Base-by-base conservation (phyloP, 1,140 invertebrate genomes). In the Psilanteris sp. region DNA sequence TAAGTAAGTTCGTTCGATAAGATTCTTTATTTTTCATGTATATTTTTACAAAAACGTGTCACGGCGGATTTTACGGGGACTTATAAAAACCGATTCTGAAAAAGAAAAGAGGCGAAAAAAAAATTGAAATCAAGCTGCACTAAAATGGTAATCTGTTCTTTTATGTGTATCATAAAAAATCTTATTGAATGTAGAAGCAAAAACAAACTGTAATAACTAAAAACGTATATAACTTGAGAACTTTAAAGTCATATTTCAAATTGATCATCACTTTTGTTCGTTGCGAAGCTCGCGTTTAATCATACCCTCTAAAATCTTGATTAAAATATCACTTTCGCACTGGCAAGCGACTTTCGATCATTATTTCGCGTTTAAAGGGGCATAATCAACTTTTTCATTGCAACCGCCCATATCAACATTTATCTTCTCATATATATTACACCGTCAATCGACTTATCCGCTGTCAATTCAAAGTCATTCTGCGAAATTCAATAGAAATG, bases 141-240 rank as follows among this genome's bases (percentile, higher is more conserved):
- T 43, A 43, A 57, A 57, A 57, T 43, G 9, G 52, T 43, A 43
- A 41, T 57, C 11, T 14, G 20, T 0, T 29, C 16, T 39, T 48
- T 48, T 62, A 46, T 46, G 18, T 20, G 20, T 29, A 29, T 2
- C 34, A 39, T 48, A 62, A 62, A 62, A 62, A 39, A 15, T 29
- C 14, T 37, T 18, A 41, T 57, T 44, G 37, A 41, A 59, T 48
- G 15, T 31, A 22, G 7, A 62, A 48, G 16, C 9, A 10, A 13
- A 29, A 37, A 22, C 22, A 39, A 48, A 48, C 16, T 43, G 27
- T 5, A 32, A 44, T 39, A 55, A 31, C 50, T 41, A 41, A 41
- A 37, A 55, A 41, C 29, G n/a, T n/a, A 34, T 22, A 55, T 18
- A 55, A 29, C 41, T 55, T 29, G 14, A 8, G 20, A 55, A 55